Base-by-base conservation (phyloP, 2,113 vertebrate species). In the Oostethus manadensis region DNA sequence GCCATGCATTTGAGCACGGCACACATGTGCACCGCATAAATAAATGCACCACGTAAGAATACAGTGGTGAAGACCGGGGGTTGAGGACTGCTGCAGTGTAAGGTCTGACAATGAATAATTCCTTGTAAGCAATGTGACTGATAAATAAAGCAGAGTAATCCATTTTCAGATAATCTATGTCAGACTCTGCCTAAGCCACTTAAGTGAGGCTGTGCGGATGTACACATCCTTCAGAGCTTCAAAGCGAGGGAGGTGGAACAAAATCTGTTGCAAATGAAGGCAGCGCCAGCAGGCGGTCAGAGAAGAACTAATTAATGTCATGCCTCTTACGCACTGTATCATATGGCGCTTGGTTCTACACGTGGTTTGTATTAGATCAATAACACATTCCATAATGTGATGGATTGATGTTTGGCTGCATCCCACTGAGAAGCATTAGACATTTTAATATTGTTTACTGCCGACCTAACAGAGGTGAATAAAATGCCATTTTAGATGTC, bases 241-340 rank as follows among this genome's bases (percentile, higher is more conserved):
- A 77, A 74, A 74, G 44, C 56, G 74, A 62, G 65, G 51, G 70
- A 77, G 70, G 79, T 76, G 66, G 59, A 82, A 79, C 71, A 72
- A 76, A 80, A 74, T 81, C 70, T 86, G 80, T 65, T 76, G 58
- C 65, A 70, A 79, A 74, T 71, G 71, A 77, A 83, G 70, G 68
- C 49, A 11, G 50, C 76, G 70, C 58, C 67, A 83, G 74, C 73
- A 86, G 77, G 80, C 67, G 68, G 73, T 47, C 72, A 40, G 62
- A 62, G 66, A 70, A 70, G 77, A 64, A 29, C 73, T 83, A 78
- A 85, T 85, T 82, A 82, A 78, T 76, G 78, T 75, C 73, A 71
- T 60, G 68, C 76, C 64, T 76, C 72, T 81, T 64, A 76, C 76
- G 77, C 71, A 79, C 60, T 79, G 75, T 70, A 68, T 67, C 82